Percentiles rank a stretch among this genome's conserved stretches.
These are phyloP conservation scores for Halocaridina rubra DNA, from an alignment of 2,888 invertebrate genomes.

Conservation along the genomic window DNA sequence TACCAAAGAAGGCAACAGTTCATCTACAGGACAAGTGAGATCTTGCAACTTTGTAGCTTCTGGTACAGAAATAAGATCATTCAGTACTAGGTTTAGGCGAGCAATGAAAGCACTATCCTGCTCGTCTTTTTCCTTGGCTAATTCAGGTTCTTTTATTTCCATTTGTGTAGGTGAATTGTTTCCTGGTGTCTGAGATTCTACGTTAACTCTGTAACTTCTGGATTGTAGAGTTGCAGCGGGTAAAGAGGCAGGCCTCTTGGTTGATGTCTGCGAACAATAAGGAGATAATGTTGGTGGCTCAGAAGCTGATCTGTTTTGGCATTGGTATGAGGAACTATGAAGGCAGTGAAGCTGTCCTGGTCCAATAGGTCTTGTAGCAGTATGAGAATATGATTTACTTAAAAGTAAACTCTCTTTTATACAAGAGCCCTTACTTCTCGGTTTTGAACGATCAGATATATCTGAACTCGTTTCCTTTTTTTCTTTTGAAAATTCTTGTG, in stretches of 20 bases:
- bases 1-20: conserved; percentile 12
- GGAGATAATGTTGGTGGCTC: neutral
- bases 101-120: conserved; percentile 29
- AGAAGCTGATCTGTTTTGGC: conserved; percentile 21
- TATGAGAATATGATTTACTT: no score
- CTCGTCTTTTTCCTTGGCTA: neutral
- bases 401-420: no score
- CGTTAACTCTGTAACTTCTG: neutral
- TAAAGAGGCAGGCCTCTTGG: conserved; percentile 29
- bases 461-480: no score
- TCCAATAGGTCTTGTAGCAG: no score
- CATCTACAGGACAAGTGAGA: neutral
- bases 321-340: neutral
- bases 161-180: neutral
- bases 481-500: no score
- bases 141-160: no score
- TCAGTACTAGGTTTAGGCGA: conserved; percentile 27
- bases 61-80: conserved; percentile 27
- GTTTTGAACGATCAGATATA: no score
- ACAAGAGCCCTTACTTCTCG: no score
- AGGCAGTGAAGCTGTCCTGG: neutral
- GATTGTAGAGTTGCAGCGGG: neutral
- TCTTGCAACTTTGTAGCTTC: conserved; percentile 26
- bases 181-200: neutral
- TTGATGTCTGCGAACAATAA: neutral